Base-by-base conservation (phyloP, 2,888 invertebrate genomes). In the Sinodicranocentrus sp. region DNA sequence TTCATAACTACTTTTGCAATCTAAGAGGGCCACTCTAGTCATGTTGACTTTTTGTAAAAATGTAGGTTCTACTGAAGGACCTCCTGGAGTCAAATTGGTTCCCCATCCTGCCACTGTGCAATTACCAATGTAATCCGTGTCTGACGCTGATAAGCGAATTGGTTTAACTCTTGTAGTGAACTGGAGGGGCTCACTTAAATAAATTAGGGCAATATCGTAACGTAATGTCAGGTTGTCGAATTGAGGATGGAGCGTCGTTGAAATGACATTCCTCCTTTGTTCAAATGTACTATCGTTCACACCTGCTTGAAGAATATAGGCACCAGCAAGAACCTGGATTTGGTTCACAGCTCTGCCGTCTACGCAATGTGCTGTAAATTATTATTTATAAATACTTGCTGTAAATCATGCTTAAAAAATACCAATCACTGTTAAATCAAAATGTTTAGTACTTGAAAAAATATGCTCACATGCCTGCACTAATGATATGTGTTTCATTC, bases 1-100 rank as follows among this genome's bases (percentile, higher is more conserved):
- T 13, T 63, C 48, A 83, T 89, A 90, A 17, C 85, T 44, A 0
- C 73, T 21, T 52, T 80, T 70, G 70, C 90, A 90, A 6, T 72
- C 71, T 0, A 75, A 3, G 33, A 86, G 70, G 8, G 85, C 75
- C 10, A 90, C 82, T 52, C 90, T 82, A 0, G 90, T 89, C 33
- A 90, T 75, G 3, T 82, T 80, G 0, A 89, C 89, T 61, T 88
- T 87, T 72, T 90, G 90, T 13, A 90, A 86, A n/a, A 88, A 68
- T 26, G 89, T 89, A 1, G 90, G 88, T 3, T 65, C 63, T n/a
- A 67, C 17, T 0, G 67, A 54, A 28, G 78, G 79, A 13, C 57
- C 59, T n/a, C 23, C 65, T 17, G 59, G 68, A 13, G 65, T 59
- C 5, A 72, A 63, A 23, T 59, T 48, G 10, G 63, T 33, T 54